Base-by-base conservation (phyloP, 1,140 invertebrate genomes). In the Caenorhabditis briggsae region DNA sequence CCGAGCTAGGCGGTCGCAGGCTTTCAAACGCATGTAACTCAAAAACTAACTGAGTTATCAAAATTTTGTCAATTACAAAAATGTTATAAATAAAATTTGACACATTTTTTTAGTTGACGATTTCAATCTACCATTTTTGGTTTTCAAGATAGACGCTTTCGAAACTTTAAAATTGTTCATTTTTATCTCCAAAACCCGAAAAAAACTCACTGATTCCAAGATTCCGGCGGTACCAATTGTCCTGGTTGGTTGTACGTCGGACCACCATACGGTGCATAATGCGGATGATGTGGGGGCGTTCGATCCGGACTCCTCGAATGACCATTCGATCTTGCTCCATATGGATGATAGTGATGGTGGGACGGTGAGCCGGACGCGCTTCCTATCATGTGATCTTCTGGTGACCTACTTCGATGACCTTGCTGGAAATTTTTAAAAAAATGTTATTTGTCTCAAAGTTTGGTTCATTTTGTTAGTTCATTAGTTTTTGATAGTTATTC, bases 131-230 rank as follows among this genome's bases (percentile, higher is more conserved):
- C 1, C 33, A 2, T 33, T 33, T 33, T 33, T 3, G 3, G 1
- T 33, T 33, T 33, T 33, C 33, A 33, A 33, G 33, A 33, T 33
- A 33, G 33, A 33, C 33, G 33, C 33, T 3, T 33, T 33, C 33
- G 3, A 33, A 33, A 33, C 3, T 33, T 33, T 3, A 33, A 33
- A 33, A 33, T 2, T 3, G 33, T 33, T 33, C 33, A 33, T 2
- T 33, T 33, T 12, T 2, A 58, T 25, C 20, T 56, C 9, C 3
- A 2, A 58, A 14, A 41, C 1, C 16, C 14, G 12, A 58, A 55
- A 23, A 43, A 46, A 64, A 82, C 85, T 86, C 78, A 86, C 85
- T 86, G 85, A 56, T 82, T 78, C 70, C 70, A 78, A 1, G 70
- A 78, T 6, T 78, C 70, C 0, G 70, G 70, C n/a, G 70, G 70